Conservation (phyloP, 2,113 vertebrate genomes). For the Lamprologus ornatipinnis region DNA sequence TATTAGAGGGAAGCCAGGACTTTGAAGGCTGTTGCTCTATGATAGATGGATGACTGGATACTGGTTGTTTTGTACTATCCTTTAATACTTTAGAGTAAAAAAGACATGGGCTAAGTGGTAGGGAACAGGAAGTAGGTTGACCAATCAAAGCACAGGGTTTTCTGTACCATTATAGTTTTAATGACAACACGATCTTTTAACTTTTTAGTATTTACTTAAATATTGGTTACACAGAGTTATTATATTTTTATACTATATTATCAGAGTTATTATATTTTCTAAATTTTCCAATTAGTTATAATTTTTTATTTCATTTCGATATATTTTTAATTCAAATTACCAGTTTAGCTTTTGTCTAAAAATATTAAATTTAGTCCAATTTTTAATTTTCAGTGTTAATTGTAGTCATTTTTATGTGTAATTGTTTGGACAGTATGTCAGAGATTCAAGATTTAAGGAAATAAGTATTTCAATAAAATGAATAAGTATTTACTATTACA, state of each 20-base stretch:
- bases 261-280: not conserved
- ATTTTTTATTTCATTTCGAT: not conserved
- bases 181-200: not conserved
- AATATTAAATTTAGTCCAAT: not conserved
- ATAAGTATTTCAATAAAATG: not conserved
- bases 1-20: not conserved
- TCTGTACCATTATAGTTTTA: not conserved
- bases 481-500: not conserved
- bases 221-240: not conserved
- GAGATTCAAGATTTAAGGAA: not conserved
- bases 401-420: accelerated
- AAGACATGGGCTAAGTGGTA: not conserved
- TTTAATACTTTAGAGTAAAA: not conserved
- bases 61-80: not conserved
- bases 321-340: not conserved
- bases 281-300: not conserved
- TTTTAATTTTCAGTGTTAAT: not conserved
- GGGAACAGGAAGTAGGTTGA: not conserved
- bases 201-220: not conserved
- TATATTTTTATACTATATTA: not conserved
- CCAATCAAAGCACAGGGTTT: not conserved
- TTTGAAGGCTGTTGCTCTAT: not conserved
- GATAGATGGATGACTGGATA: not conserved
- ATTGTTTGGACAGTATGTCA: accelerated
- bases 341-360: not conserved